Conservation (phyloP, 1,140 invertebrate genomes). For the Drosophila micromelanica region DNA sequence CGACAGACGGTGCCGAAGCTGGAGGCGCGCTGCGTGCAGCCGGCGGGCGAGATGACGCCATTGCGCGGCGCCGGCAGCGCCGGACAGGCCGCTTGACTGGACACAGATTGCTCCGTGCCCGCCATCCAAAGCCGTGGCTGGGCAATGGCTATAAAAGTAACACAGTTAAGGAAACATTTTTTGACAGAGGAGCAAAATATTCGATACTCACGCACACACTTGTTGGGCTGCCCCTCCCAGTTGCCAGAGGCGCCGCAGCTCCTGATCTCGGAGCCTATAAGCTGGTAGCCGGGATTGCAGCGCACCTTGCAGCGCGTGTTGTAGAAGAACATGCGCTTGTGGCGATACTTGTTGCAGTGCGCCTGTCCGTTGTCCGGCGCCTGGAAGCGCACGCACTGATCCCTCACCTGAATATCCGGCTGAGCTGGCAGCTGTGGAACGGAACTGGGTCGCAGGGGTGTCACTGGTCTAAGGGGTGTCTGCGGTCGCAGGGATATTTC, state of each 20-base stretch:
- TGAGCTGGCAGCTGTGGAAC: slow-evolving; percentile 76
- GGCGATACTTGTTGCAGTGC: slow-evolving; percentile 80
- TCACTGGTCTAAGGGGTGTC: too few relatives aligned
- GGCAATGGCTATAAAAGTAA: slow-evolving; percentile 15
- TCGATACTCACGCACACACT: slow-evolving; percentile 85
- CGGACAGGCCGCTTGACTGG: slow-evolving; percentile 64
- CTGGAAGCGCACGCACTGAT: slow-evolving; percentile 75
- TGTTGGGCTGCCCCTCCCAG: slow-evolving; percentile 85
- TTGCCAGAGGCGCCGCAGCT: slow-evolving; percentile 85
- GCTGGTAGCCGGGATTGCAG: slow-evolving; percentile 85
- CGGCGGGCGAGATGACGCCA: slow-evolving; percentile 84
- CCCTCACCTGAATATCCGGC: slow-evolving; percentile 45
- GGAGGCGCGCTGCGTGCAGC: slow-evolving; percentile 84
- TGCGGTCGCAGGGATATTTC: background rate
- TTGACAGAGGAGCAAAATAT: background rate
- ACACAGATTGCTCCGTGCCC: background rate
- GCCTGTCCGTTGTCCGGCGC: slow-evolving; percentile 83
- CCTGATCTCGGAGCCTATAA: slow-evolving; percentile 85
- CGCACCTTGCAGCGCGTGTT: slow-evolving; percentile 86
- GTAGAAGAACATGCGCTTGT: slow-evolving; percentile 71
- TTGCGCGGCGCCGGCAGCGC: slow-evolving; percentile 80
- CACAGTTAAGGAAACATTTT: too few relatives aligned
- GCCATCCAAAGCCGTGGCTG: background rate
- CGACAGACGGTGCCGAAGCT: slow-evolving; percentile 84
- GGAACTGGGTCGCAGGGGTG: too few relatives aligned